These are phyloP conservation scores for Rhodeus uyekii DNA, from an alignment of 2,797 vertebrate species.

Conservation along the genomic window DNA sequence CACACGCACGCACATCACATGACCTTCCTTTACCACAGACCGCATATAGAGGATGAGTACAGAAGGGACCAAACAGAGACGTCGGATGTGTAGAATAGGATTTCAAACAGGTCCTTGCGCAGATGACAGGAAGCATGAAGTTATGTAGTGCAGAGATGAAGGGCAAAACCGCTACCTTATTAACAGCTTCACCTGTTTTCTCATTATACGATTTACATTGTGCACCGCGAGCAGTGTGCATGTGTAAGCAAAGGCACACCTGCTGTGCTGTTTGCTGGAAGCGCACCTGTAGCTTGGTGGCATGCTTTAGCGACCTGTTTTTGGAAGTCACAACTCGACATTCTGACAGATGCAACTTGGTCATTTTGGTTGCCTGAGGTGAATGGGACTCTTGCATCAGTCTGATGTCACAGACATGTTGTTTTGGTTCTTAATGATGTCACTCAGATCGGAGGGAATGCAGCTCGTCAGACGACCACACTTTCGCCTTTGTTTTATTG, in stretches of 20 bases:
- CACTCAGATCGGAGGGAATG: not conserved
- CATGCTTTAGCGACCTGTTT: conserved; percentile 30
- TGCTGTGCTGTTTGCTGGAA: conserved; percentile 40
- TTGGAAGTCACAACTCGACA: not conserved
- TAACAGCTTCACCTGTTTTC: conserved; percentile 35
- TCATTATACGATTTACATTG: conserved; percentile 32
- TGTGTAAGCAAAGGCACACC: conserved; percentile 17
- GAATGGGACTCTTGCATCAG: not conserved
- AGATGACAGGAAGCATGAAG: conserved; percentile 45
- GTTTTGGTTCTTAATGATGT: not conserved
- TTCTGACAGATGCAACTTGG: not conserved
- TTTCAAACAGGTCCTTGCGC: conserved; percentile 18
- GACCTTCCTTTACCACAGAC: conserved; percentile 35
- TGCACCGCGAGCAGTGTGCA: conserved; percentile 10
- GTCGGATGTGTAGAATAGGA: not conserved
- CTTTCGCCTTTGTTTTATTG: not conserved
- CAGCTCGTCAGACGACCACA: not conserved
- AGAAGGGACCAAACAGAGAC: not conserved
- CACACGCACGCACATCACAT: conserved; percentile 24
- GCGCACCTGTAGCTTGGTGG: conserved; percentile 26
- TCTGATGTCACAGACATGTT: not conserved
- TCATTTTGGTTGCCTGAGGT: not conserved
- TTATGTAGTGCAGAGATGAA: conserved; percentile 37
- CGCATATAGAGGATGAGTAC: conserved; percentile 4
- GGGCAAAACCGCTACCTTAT: conserved; percentile 25